Evolutionary conservation across 2,888 invertebrate species (phyloP), one percentile per base, ranked within the genome.

Genomic region (Trachelus iudaicus): DNA sequence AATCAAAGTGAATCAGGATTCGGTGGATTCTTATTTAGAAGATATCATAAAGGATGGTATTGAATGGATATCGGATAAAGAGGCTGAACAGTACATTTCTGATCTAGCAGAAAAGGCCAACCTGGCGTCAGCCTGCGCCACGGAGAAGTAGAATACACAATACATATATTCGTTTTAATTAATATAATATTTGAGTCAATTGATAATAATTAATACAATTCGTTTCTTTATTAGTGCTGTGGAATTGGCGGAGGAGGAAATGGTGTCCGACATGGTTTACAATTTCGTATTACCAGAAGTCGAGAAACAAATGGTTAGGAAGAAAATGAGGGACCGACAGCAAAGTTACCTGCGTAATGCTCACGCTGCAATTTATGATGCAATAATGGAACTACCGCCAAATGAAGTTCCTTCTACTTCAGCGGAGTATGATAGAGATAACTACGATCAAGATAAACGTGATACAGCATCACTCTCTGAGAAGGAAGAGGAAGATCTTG

Each of bases 1-100:
- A 40, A 91, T 94, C 9, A 94, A 94, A 87, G 92, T 94, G 9
- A 93, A 94, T 85, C 94, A 94, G 86, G 93, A 94, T 69, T 93
- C 94, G 0, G 93, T 95, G 0, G 94, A 95, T 79, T 89, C 93
- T 9, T 96, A 95, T 87, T 91, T 96, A 69, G 93, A 94, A 83
- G 94, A 94, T 82, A 93, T 95, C 12, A 93, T 96, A 15, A 92
- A 93, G 9, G 93, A 94, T 79, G 94, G 95, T 23, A 92, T 94
- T 81, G 93, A 94, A 34, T 92, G 93, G 81, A 92, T 93, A 3
- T 94, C 94, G 0, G 93, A 94, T 30, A 90, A 92, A 33, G 92
- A 94, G 81, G 94, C 95, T 0, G 90, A 92, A 15, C 84, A 90
- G 4, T 93, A 94, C 79, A 92, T 95, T 30, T 87, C 92, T n/a